Base-by-base conservation (phyloP, 2,113 vertebrate genomes). In the Coryphaenoides rupestris region DNA sequence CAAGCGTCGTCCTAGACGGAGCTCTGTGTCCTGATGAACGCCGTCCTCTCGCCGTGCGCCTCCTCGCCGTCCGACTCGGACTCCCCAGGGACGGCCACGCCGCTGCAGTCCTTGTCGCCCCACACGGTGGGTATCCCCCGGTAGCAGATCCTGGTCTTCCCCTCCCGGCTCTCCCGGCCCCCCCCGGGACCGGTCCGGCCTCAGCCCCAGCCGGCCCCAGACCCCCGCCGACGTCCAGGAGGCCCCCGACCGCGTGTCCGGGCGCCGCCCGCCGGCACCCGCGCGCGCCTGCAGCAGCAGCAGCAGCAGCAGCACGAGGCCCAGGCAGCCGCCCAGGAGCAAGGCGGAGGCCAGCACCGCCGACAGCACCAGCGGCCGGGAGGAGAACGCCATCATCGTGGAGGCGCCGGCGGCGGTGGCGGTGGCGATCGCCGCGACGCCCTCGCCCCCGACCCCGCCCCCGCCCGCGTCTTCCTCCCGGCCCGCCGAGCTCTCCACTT, bases 21-120 rank as follows among this genome's bases (percentile, higher is more conserved):
- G 81, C 95, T 98, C 90, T 97, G 95, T 68, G 94, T 96, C 88
- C 92, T 96, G 91, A 99, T 96, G 72, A 99, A 99, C 86, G 95
- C 94, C 73, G 94, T 96, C 93, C 94, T 93, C 91, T 99, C 96
- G 6, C 85, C 90, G 84, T 91, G 93, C 52, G 66, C 88, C 23
- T 95, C 96, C 75, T 95, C 94, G 63, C 86, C 88, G 70, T 98
- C 96, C 0, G 96, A 98, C 85, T 98, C 96, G 0, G 94, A 96
- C 83, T 80, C 78, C 0, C 87, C 80, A 61, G 76, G 33, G 33
- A 7, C 87, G 9, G 73, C 72, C 59, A 33, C 62, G 33, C 33
- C 28, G 70, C 92, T 62, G n/a, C n/a, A n/a, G 70, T 92, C 93
- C 72, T 96, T 95, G 21, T 96, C 95, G 52, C 93, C 93, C 96